These are phyloP conservation scores for Physella acuta DNA, from an alignment of 1,140 invertebrate genomes.

Conservation along the genomic window DNA sequence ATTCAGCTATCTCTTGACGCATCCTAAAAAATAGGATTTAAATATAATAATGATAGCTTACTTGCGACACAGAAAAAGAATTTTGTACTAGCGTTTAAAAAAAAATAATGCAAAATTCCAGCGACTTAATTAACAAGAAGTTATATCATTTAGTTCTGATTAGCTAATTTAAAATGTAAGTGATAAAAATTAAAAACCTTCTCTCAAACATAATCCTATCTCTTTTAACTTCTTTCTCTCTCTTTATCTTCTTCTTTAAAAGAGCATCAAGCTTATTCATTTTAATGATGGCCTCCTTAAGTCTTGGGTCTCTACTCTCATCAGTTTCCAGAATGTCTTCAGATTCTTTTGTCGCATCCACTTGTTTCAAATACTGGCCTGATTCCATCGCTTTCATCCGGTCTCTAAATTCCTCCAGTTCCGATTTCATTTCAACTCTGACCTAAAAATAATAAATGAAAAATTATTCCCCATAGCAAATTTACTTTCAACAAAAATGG, in stretches of 20 bases:
- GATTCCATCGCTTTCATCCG: conserved; percentile 42
- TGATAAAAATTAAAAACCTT: conserved; percentile 36
- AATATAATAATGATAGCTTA: background rate
- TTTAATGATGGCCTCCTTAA: conserved; percentile 52
- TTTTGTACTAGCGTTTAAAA: background rate
- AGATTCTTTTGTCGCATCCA: conserved; percentile 13
- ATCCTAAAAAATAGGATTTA: conserved; percentile 34
- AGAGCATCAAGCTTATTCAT: conserved; percentile 59
- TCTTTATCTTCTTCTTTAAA: conserved; percentile 48
- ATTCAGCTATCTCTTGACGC: conserved; percentile 43
- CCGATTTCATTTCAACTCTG: conserved; percentile 53
- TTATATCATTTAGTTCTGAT: background rate
- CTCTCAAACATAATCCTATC: conserved; percentile 55
- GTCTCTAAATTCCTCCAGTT: conserved; percentile 44
- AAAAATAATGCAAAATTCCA: background rate
- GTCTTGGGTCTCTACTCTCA: conserved; percentile 48
- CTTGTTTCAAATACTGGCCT: conserved; percentile 15
- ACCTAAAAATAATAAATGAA: conserved; percentile 14
- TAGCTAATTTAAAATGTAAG: background rate
- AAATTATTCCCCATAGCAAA: background rate
- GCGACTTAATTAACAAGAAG: background rate
- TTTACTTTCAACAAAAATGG: background rate
- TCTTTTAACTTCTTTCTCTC: conserved; percentile 55
- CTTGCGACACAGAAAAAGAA: background rate
- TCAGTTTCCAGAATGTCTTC: conserved; percentile 29